Conservation (phyloP, 2,113 vertebrate species). For the Cheirogaleus medius region DNA sequence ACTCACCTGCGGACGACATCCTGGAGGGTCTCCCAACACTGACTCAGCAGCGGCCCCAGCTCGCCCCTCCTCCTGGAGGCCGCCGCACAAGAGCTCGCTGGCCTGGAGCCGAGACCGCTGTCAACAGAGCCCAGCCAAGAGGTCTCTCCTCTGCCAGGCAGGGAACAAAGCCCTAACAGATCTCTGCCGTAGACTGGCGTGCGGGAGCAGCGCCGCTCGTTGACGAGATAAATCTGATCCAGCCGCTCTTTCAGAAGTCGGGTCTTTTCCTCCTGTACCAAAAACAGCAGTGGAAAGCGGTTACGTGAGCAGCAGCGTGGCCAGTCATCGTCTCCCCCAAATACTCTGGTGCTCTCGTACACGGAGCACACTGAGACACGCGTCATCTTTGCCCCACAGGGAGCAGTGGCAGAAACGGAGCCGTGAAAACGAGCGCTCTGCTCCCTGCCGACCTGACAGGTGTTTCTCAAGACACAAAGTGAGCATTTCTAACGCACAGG, state of each 20-base stretch:
- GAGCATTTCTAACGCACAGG: too few relatives aligned
- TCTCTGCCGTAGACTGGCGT: constrained; percentile 93
- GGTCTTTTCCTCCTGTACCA: constrained; percentile 89
- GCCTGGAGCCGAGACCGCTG: constrained; percentile 85
- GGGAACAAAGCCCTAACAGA: constrained; percentile 87
- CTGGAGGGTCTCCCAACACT: constrained; percentile 56
- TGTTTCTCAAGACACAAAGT: background rate
- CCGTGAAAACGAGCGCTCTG: accelerated
- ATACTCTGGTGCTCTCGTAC: accelerated
- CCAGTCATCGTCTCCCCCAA: background rate
- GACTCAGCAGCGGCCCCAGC: constrained; percentile 81
- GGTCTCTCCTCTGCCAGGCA: constrained; percentile 61
- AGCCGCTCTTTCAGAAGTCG: constrained; percentile 92
- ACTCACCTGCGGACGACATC: constrained; percentile 70
- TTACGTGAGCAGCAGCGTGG: background rate
- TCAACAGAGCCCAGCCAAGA: constrained; percentile 61
- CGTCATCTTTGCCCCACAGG: background rate
- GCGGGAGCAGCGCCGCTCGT: constrained; percentile 91
- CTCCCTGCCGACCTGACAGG: background rate
- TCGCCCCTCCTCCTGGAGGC: constrained; percentile 32
- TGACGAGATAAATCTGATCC: constrained; percentile 88
- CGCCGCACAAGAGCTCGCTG: constrained; percentile 82
- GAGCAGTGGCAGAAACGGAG: background rate
- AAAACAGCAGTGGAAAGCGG: background rate
- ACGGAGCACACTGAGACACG: accelerated